Base-by-base conservation (phyloP, 2,113 vertebrate species). In the Tyrannus savana region DNA sequence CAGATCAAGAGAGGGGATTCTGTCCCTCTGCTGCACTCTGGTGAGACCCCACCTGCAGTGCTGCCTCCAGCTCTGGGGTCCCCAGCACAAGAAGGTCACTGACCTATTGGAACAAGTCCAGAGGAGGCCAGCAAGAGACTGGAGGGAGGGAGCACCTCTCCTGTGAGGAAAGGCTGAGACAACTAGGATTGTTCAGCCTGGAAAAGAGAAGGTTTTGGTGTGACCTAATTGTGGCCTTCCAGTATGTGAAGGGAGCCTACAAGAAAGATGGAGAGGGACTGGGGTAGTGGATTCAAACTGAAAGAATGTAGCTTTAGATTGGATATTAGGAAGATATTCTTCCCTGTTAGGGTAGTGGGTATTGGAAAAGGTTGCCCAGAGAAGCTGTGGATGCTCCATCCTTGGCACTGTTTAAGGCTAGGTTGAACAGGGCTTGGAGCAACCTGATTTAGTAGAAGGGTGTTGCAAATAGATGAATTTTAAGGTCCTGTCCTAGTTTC, bases 371-470 rank as follows among this genome's bases (percentile, higher is more conserved):
- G 10, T 0, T n/a, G 11, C 47, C 28, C 39, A 75, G 46, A 82
- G 53, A 0, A n/a, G 28, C 16, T 53, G 23, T 4, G 13, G 39
- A 13, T 59, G 39, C 7, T 9, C 55, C 30, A 47, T 22, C 25
- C 16, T 41, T 62, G 55, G 24, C 0, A 60, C 5, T 22, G n/a
- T 1, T 30, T n/a, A 22, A 68, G 78, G 62, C 17, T 24, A 12
- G 16, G 46, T 0, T 68, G n/a, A 30, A 10, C 0, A 0, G 30
- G 14, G 21, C 2, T 69, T 35, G 30, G 41, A 76, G 30, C 39
- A 47, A 0, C 7, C 13, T 83, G 55, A 47, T 22, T 19, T 0
- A 35, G 25, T 41, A 8, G 25, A 16, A 47, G 6, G 1, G 11
- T 16, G 39, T 30, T 41, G 39, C 7, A 1, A 75, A 21, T 14